A percentile compares a stretch with the other conserved stretches of the same genome.
Evolutionary conservation across 2,888 invertebrate genomes (phyloP).

Genomic region (Macaria liturata): DNA sequence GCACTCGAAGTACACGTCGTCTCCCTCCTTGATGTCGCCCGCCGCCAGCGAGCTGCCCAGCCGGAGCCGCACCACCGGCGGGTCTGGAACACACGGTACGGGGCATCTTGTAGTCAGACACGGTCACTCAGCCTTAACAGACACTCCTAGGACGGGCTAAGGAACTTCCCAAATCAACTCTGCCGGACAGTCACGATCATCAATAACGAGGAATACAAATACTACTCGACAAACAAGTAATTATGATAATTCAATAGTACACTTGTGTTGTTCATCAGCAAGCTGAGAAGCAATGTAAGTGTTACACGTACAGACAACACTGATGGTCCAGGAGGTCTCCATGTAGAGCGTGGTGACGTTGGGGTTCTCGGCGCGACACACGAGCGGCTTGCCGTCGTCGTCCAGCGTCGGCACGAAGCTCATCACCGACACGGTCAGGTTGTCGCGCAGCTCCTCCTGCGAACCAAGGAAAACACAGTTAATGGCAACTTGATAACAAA

Average conservation of each 20-base stretch:
- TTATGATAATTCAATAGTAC: too few relatives aligned
- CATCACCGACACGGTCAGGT: conserved; percentile 92
- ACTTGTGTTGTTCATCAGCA: too few relatives aligned
- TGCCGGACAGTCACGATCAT: too few relatives aligned
- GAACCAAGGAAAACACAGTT: conserved; percentile 10
- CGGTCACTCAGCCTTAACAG: too few relatives aligned
- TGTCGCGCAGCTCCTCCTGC: conserved; percentile 91
- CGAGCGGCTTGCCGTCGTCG: conserved; percentile 94
- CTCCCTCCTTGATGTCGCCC: conserved; percentile 95
- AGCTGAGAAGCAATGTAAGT: neutral
- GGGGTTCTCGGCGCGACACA: conserved; percentile 95
- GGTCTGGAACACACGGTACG: conserved; percentile 83
- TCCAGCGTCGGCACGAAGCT: conserved; percentile 94
- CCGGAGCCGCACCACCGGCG: conserved; percentile 91
- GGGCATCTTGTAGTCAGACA: neutral
- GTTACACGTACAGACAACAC: conserved; percentile 93
- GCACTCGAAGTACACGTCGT: conserved; percentile 96
- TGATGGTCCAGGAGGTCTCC: conserved; percentile 93
- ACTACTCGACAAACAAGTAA: too few relatives aligned
- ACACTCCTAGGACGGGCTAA: too few relatives aligned
- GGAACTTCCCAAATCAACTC: too few relatives aligned
- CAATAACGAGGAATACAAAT: too few relatives aligned
- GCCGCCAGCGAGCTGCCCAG: conserved; percentile 93
- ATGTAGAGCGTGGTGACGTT: conserved; percentile 92
- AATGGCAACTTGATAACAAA: too few relatives aligned